These are phyloP conservation scores for Neogale vison DNA, from an alignment of 2,113 vertebrate genomes.

Conservation along the genomic window DNA sequence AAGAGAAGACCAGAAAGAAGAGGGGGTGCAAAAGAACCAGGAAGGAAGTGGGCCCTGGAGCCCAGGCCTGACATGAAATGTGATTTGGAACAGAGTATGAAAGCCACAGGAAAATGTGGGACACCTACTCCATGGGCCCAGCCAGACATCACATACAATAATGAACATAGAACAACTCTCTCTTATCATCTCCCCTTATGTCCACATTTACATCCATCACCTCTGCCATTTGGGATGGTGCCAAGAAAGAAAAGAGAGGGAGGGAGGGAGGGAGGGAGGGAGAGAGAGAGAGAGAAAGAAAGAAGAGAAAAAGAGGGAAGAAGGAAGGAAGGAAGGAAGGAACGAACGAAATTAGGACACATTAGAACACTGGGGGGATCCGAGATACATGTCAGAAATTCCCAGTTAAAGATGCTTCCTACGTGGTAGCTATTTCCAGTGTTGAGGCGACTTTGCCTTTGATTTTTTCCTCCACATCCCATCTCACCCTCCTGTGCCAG, in stretches of 20 bases:
- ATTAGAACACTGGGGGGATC: not conserved
- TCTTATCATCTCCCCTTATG: not conserved
- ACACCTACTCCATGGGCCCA: not conserved
- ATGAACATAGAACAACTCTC: not conserved
- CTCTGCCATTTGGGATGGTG: not conserved
- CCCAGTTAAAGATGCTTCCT: not conserved
- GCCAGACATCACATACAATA: not conserved
- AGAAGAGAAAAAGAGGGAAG: not conserved
- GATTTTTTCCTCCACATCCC: not conserved
- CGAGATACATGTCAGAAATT: not conserved
- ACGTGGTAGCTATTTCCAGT: not conserved
- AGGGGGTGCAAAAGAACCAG: not conserved
- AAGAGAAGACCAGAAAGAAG: not conserved
- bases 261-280: too few relatives aligned
- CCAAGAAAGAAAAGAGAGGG: not conserved
- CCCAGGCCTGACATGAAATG: not conserved
- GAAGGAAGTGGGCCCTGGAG: not conserved
- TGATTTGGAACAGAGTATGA: not conserved
- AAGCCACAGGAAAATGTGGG: not conserved
- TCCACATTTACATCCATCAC: too few relatives aligned
- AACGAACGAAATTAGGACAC: too few relatives aligned
- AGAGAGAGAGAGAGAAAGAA: too few relatives aligned
- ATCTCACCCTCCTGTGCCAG: not conserved
- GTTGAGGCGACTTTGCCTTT: not conserved
- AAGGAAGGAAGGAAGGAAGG: not conserved